Evolutionary conservation across 2,888 invertebrate species (phyloP), one percentile per base, ranked within the genome.

Genomic region (Didymodactylos carnosus): DNA sequence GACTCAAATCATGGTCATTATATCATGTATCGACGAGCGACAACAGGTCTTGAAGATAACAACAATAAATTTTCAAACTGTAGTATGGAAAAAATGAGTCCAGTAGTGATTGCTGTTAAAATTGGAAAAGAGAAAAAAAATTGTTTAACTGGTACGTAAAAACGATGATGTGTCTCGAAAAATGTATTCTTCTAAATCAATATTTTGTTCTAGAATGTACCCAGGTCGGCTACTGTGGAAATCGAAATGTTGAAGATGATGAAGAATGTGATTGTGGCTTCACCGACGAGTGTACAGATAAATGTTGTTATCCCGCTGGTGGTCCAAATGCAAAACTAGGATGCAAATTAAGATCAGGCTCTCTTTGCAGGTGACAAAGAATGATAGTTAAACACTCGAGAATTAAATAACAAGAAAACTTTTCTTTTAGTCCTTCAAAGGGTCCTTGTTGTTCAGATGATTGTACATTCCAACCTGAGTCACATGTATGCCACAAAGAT

Each of bases 261-360:
- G 98, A 99, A 84, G 92, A 97, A 84, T 99, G 98, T 82, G 98
- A 99, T 83, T 98, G 97, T 83, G 98, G 98, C 75, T 97, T 93
- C 82, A 90, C 91, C 79, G 89, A 90, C 76, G 88, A 89, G 75
- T 80, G 80, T 76, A 88, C 89, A 75, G 88, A 85, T 77, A 90
- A 90, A 79, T 89, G 88, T 76, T 99, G 98, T 83, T 92, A 73
- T 46, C 71, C 62, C 51, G 75, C 69, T 27, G 73, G 23, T 25
- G 27, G 39, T 53, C 41, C 46, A 19, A 69, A 72, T 27, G 39
- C 69, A 39, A 72, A 72, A 43, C 40, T 71, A 46, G 19, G 71
- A 41, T 75, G 75, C 25, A 75, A 75, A 46, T 39, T 75, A 11
- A 75, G 51, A 69, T 69, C 72, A 39, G 70, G 70, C 23, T 53